Base-by-base conservation (phyloP, 1,140 invertebrate genomes). In the Homarus americanus region DNA sequence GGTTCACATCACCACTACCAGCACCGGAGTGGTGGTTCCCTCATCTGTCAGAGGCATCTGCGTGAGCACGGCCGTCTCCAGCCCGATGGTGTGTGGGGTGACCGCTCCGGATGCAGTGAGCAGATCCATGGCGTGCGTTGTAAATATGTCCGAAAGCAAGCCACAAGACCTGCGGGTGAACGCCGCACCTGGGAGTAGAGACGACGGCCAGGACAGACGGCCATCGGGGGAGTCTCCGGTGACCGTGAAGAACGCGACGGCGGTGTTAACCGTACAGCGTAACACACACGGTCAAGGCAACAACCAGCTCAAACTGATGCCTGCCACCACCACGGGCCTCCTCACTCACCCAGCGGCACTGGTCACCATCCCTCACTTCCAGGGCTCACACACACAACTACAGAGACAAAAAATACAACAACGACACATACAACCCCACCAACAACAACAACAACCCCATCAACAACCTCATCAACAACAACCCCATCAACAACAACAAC, bases 91-190 rank as follows among this genome's bases (percentile, higher is more conserved):
- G 12, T 66, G 40, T 38, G 73, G 58, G 2, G 32, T 66, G n/a
- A 66, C 83, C 20, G 76, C 76, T 34, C 38, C 86, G 32, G 83
- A 86, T 40, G 49, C 69, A 36, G 9, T 75, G 32, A n/a, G 2
- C 34, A 72, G 32, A 28, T 72, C 69, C 3, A 49, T 41, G 34
- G 72, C 72, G 20, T 28, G 10, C 4, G 28, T 53, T 34, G 41
- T 40, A 24, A 86, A 75, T 76, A 76, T 75, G 44, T 88, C 63
- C 38, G 86, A 88, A 69, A 88, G 49, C 72, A 90, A 75, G 32
- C 87, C 87, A 38, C 87, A 90, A 63, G 87, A 90, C 69, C 82
- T 90, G n/a, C 41, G 87, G 76, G 80, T 90, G 40, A 90, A 90
- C 32, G 49, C 86, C 53, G 69, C 36, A 53, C 32, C 40, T 53